These are phyloP conservation scores for Hassar affinis DNA, from an alignment of 2,113 vertebrate species.

Conservation along the genomic window DNA sequence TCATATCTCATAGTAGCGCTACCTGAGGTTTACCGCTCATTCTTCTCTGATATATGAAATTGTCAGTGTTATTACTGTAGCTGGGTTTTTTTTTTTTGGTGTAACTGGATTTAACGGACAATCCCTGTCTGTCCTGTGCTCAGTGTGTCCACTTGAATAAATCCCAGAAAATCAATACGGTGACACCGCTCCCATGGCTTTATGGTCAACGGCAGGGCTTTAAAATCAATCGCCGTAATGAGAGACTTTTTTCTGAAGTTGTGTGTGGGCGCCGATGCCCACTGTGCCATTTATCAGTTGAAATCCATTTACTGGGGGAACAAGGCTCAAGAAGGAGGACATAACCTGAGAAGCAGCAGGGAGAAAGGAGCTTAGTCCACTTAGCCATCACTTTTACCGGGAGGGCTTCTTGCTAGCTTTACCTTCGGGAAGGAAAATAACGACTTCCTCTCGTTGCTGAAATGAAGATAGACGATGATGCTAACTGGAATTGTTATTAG, in stretches of 20 bases:
- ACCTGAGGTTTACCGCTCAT: not conserved
- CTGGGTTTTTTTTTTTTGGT: slow-evolving; percentile 30
- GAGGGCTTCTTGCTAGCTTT: not conserved
- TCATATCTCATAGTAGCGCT: not conserved
- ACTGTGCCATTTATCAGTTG: slow-evolving; percentile 66
- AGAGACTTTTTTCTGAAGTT: slow-evolving; percentile 69
- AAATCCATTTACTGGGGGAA: slow-evolving; percentile 63
- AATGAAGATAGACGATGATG: not conserved
- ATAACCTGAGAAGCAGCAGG: slow-evolving; percentile 51
- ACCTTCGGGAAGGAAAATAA: slow-evolving; percentile 58
- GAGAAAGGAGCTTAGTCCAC: slow-evolving; percentile 40
- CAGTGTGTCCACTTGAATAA: slow-evolving; percentile 68
- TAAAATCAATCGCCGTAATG: slow-evolving; percentile 76
- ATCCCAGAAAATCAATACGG: slow-evolving; percentile 64
- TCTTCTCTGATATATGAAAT: not conserved
- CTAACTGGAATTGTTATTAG: not conserved
- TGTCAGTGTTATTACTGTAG: slow-evolving; percentile 9
- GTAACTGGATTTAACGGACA: slow-evolving; percentile 56
- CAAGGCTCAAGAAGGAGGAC: slow-evolving; percentile 56
- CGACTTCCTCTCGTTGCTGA: slow-evolving; percentile 36
- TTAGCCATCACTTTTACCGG: not conserved
- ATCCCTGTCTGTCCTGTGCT: slow-evolving; percentile 55
- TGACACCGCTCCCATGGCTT: slow-evolving; percentile 65
- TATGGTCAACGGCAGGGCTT: slow-evolving; percentile 69
- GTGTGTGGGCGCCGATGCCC: slow-evolving; percentile 61